A percentile compares a stretch with the other conserved stretches of the same genome.
phyloP scores from a whole-genome alignment of 2,797 vertebrate species.

The Microctenopoma stevenorrisi region DNA sequence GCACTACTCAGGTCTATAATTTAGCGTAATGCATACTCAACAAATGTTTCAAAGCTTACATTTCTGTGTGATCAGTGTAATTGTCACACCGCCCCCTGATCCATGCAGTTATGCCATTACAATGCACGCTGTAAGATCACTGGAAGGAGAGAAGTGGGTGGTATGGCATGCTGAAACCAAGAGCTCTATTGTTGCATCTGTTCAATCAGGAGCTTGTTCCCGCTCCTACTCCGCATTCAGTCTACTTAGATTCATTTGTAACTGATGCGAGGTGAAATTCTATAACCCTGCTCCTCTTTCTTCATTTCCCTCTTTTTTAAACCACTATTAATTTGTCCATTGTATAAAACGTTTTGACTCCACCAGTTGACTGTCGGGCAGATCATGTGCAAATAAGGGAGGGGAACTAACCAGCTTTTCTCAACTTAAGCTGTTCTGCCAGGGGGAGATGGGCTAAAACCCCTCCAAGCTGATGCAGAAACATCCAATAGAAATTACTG shows the following conservation, averaged over 20 bases:
- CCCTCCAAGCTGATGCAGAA: too few relatives aligned
- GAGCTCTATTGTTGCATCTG: conserved; percentile 65
- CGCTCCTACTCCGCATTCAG: conserved; percentile 24
- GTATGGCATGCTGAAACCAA: conserved; percentile 57
- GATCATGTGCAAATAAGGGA: too few relatives aligned
- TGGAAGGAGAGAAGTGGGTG: conserved; percentile 65
- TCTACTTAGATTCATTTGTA: conserved; percentile 4
- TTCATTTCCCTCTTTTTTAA: neutral
- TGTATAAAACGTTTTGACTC: too few relatives aligned
- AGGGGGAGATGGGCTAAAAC: too few relatives aligned
- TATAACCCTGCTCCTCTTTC: neutral
- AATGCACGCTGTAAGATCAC: conserved; percentile 55
- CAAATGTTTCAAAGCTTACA: conserved; percentile 27
- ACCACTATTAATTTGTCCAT: too few relatives aligned
- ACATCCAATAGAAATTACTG: too few relatives aligned
- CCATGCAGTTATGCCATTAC: conserved; percentile 51
- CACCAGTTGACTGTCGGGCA: too few relatives aligned
- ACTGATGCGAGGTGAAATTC: conserved; percentile 11
- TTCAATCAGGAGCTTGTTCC: conserved; percentile 62
- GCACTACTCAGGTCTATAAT: conserved; percentile 6
- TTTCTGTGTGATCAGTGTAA: conserved; percentile 27
- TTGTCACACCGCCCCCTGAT: conserved; percentile 34
- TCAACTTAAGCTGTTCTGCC: too few relatives aligned
- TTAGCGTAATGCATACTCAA: conserved; percentile 19
- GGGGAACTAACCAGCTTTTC: too few relatives aligned